Evolutionary conservation across 2,888 invertebrate species (phyloP), one percentile per base, ranked within the genome.

Genomic region (Hemithea aestivaria): DNA sequence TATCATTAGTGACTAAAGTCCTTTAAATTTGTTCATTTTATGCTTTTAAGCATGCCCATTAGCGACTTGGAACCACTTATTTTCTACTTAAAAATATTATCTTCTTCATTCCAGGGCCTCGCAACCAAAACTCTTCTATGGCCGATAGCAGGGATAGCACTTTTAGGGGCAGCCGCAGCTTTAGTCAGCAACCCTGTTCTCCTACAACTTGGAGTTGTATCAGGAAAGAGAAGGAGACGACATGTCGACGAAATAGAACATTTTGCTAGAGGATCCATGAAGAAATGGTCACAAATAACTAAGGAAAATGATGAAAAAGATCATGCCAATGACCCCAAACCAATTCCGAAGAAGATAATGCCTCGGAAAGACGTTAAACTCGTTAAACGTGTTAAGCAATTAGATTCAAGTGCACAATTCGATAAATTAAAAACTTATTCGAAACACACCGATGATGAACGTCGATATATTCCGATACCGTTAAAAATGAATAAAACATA

Each of bases 111-210:
- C 11, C 70, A 92, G 91, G 89, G 87, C 7, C 68, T 91, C 27
- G 90, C 90, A 21, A 73, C 91, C 20, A 91, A 91, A 74, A 88
- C 91, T 26, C 73, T 92, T 23, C 72, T 93, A 30, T 89, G 92
- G 66, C 94, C 94, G 0, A 73, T 95, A 48, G 94, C 94, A 23
- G 94, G 94, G 10, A 90, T 94, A 27, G 94, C 94, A 1, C 85
- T 95, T n/a, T 75, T 93, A 29, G 94, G 94, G 22, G 94, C 94
- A 20, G 94, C 94, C 1, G 94, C 94, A 10, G 91, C 94, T 8
- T 80, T 94, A 40, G 92, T 93, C 35, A 90, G 90, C 52, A 94
- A 94, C 75, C 95, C 95, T 2, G 88, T 94, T 33, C 88, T 95
- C 7, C 73, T 95, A 22, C 94, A 94, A 69, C 87, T 95, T 26